Evolutionary conservation across 2,797 vertebrate genomes (phyloP).

Genomic region (Adelosebastes latens): DNA sequence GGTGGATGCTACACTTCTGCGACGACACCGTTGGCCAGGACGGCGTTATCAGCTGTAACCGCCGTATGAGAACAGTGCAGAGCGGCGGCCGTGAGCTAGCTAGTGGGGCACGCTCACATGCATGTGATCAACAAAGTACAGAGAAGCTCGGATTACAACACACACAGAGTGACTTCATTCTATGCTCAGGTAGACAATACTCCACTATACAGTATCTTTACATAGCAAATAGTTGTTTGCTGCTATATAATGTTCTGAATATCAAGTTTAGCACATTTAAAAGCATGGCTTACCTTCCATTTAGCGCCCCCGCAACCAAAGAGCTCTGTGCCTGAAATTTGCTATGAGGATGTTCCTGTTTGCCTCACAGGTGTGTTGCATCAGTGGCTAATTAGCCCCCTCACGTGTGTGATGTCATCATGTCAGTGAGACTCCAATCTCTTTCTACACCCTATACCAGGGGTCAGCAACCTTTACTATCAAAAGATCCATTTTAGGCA

Average conservation of each 20-base stretch:
- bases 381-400: not conserved
- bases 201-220: no score
- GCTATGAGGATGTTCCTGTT: not conserved
- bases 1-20: not conserved
- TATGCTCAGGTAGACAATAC: no score
- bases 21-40: fast-evolving
- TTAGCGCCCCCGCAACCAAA: not conserved
- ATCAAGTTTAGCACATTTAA: not conserved
- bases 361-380: not conserved
- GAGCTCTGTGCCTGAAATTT: not conserved
- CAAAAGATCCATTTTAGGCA: no score
- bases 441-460: not conserved
- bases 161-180: no score
- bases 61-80: no score
- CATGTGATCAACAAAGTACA: no score
- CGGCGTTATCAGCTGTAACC: fast-evolving
- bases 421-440: not conserved
- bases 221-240: no score
- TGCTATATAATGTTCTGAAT: no score
- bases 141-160: no score
- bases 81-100: no score
- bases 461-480: no score
- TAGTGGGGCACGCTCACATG: fast-evolving
- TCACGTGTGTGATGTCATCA: not conserved
- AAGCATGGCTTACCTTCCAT: not conserved